Base-by-base conservation (phyloP, 1,140 invertebrate species). In the Drosophila persimilis region DNA sequence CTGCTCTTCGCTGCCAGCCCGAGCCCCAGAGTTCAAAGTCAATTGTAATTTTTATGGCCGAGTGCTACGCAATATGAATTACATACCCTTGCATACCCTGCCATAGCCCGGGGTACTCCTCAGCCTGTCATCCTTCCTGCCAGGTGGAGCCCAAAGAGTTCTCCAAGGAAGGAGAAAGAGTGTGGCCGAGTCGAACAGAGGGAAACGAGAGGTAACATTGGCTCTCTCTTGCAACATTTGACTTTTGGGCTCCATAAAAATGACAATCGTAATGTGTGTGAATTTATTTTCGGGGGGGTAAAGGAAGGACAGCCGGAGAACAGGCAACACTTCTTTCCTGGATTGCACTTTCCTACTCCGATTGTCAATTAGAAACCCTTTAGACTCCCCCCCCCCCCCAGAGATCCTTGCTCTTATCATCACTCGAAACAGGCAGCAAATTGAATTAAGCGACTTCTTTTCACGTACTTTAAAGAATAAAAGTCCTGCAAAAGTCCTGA, bases 21-120 rank as follows among this genome's bases (percentile, higher is more conserved):
- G 81, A 86, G 81, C 8, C 9, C 0, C 1, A 39, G 35, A 39
- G 35, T 85, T 85, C 81, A 85, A 85, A 85, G 81, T 85, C 81
- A 85, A 85, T 78, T 85, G 77, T 81, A 74, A 85, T 88, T 85
- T 85, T 75, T 86, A 88, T 85, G 73, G 74, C 75, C 65, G 77
- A 86, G 65, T 74, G 77, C 80, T 63, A 86, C 64, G 64, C 65
- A 81, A 67, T 85, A 85, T 88, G 74, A 88, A 75, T 71, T 61
- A 65, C 81, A 13, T 67, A 24, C 46, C 43, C 24, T 26, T 5
- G 24, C 24, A 65, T 69, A 85, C 65, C 41, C 72, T 55, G 3
- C n/a, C 45, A 8, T n/a, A 20, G 43, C 6, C 52, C 3, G 7
- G 62, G 39, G 41, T 26, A 46, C 22, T 39, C 45, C 15, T 8